Base-by-base conservation (phyloP, 2,888 invertebrate species). In the Gisinianus flammeolus region DNA sequence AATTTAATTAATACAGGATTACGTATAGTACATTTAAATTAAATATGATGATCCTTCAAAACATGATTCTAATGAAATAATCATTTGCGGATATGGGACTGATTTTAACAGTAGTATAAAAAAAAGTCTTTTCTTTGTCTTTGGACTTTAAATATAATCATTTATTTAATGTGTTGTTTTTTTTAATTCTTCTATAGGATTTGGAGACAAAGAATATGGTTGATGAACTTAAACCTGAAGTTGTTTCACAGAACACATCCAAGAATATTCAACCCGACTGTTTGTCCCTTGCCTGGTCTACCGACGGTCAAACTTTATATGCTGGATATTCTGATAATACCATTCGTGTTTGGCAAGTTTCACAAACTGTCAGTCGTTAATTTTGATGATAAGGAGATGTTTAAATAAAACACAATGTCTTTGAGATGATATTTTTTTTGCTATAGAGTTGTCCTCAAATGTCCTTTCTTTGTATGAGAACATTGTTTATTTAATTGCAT, bases 161-260 rank as follows among this genome's bases (percentile, higher is more conserved):
- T 24, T 22, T 62, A 62, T 22, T n/a, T 22, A 62, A 62, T 58
- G n/a, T 19, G n/a, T 56, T 8, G 52, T 44, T 24, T 22, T 62
- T 24, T 22, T n/a, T 22, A 62, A 62, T 58, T 4, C 5, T 5
- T 56, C 85, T 86, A 70, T 86, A 93, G 93, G 98, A 99, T 90
- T 91, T 99, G 88, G 98, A 99, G 90, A 97, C 96, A 89, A 99
- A 99, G 91, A 96, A 97, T 88, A 96, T 98, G 91, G 98, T 99
- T 84, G 98, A 99, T 88, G 98, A 99, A 88, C 91, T 99, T 84
- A 93, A 93, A 86, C 96, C 97, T n/a, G 98, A 98, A 87, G 94
- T 98, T 85, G 93, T 96, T 81, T 86, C 86, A 76, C 90, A 91
- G 86, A 86, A 85, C 84, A 89, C 90, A 30, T 90, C 92, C 77